Percentiles rank a stretch among this genome's conserved stretches.
Evolutionary conservation across 1,140 invertebrate species (phyloP).

Genomic region (Euschistus heros): DNA sequence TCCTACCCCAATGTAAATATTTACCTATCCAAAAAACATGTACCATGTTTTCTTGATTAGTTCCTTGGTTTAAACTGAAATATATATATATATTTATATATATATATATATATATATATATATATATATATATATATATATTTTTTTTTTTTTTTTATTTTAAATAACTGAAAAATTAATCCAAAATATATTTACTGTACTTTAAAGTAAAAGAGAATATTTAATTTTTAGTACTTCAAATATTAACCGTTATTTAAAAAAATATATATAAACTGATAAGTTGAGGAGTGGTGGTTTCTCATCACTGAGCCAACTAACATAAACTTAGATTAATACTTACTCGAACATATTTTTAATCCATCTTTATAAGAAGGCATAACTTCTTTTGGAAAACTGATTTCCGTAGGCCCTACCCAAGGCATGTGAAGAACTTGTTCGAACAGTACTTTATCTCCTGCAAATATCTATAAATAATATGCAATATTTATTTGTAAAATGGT

Average conservation of each 20-base stretch:
- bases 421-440: constrained; percentile 2
- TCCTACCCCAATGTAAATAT: too few relatives aligned
- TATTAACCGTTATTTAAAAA: too few relatives aligned
- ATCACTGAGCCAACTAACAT: too few relatives aligned
- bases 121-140: background rate
- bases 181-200: too few relatives aligned
- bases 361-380: constrained; percentile 3
- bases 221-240: too few relatives aligned
- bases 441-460: constrained; percentile 1
- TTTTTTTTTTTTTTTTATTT: background rate
- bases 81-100: background rate
- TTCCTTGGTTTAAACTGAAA: too few relatives aligned
- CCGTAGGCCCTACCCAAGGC: background rate
- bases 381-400: background rate
- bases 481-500: background rate
- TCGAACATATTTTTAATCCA: background rate
- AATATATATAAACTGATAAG: too few relatives aligned
- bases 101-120: constrained; percentile 1
- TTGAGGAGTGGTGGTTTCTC: too few relatives aligned
- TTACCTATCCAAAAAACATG: too few relatives aligned
- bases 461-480: background rate
- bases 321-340: background rate
- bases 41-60: too few relatives aligned
- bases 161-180: background rate
- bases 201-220: too few relatives aligned